Percentiles rank a stretch among this genome's conserved stretches.
Evolutionary conservation across 1,140 invertebrate species (phyloP).

Genomic region (Trypoxylus dichotomus): DNA sequence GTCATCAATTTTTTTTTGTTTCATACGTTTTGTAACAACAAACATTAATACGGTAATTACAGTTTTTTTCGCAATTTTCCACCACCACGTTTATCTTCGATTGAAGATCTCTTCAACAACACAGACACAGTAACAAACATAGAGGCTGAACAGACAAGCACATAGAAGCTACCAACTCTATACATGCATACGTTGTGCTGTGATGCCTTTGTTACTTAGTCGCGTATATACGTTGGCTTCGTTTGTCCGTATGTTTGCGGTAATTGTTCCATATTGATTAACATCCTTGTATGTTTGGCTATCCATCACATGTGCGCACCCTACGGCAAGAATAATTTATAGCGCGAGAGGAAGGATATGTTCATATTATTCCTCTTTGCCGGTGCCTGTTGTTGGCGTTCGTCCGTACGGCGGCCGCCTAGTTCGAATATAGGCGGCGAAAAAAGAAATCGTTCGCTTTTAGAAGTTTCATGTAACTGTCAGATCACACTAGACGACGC

Average conservation of each 20-base stretch:
- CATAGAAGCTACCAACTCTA: too few species aligned
- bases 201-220: background rate
- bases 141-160: too few species aligned
- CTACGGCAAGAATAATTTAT: conserved; percentile 3
- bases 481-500: background rate
- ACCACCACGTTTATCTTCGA: too few species aligned
- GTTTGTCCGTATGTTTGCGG: background rate
- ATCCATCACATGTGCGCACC: background rate
- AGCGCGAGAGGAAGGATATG: background rate
- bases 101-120: too few species aligned
- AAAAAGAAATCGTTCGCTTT: background rate
- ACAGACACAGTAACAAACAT: too few species aligned
- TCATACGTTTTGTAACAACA: too few species aligned
- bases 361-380: background rate
- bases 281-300: conserved; percentile 2
- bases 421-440: background rate
- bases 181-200: background rate
- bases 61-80: too few species aligned
- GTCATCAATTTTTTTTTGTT: too few species aligned
- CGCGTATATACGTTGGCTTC: background rate
- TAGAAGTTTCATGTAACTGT: background rate
- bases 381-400: background rate
- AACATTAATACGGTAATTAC: too few species aligned
- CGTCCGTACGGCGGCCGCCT: background rate
- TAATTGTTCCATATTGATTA: conserved; percentile 7